Evolutionary conservation across 2,888 invertebrate genomes (phyloP).

Genomic region (Holacanthella duospinosa): DNA sequence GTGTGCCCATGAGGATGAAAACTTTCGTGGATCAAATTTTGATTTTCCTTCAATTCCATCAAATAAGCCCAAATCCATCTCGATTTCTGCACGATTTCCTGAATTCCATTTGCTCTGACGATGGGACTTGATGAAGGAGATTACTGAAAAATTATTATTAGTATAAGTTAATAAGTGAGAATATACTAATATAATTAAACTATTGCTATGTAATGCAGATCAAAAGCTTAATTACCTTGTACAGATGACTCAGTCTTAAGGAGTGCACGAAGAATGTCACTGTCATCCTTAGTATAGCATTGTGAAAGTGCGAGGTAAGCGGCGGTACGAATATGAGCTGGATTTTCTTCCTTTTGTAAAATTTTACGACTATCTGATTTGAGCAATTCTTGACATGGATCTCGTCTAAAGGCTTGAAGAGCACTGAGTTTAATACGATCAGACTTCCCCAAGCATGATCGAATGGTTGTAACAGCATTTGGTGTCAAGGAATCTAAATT

Average conservation of each 20-base stretch:
- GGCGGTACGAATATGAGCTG: conserved; percentile 18
- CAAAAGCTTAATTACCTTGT: too few species aligned
- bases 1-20: not conserved
- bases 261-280: not conserved
- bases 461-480: conserved; percentile 14
- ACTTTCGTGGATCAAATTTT: not conserved
- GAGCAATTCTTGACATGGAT: conserved; percentile 24
- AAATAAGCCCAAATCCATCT: not conserved
- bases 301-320: conserved; percentile 22
- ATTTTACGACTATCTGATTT: conserved; percentile 16
- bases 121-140: not conserved
- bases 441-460: conserved; percentile 10
- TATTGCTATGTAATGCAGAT: too few species aligned
- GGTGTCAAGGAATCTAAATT: conserved; percentile 22
- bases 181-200: too few species aligned
- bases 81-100: not conserved
- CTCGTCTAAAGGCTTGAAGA: conserved; percentile 22
- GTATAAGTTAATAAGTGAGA: too few species aligned
- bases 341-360: not conserved
- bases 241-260: not conserved
- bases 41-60: not conserved
- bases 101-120: not conserved
- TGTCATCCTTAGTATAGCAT: conserved; percentile 19
- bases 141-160: not conserved
- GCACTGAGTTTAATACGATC: conserved; percentile 16